Base-by-base conservation (phyloP, 2,113 vertebrate genomes). In the Columbina picui region DNA sequence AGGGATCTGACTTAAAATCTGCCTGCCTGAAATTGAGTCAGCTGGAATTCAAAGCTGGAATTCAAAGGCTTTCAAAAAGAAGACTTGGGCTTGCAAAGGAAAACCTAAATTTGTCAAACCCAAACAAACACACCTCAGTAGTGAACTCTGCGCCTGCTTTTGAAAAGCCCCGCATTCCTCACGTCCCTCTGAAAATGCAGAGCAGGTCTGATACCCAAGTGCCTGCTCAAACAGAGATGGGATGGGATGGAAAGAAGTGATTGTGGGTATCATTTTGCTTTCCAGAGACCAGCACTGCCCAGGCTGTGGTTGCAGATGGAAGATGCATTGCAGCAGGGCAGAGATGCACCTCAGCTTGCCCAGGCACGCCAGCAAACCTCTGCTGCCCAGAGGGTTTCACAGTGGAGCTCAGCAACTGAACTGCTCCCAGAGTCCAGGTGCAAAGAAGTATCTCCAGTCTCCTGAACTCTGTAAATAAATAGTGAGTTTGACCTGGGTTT, bases 1-100 rank as follows among this genome's bases (percentile, higher is more conserved):
- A 76, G 73, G 41, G 94, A 94, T 93, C 77, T 90, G 60, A 90
- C 82, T 94, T 83, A 93, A 95, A 87, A 95, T 70, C 73, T 92
- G 86, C 43, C 79, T 92, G 73, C 56, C 61, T 95, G 90, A 90
- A 97, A 79, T 29, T 87, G 75, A 93, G 67, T 85, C 78, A 83
- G 78, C 65, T 71, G 88, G 67, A 95, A 96, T 86, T 87, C 76
- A 86, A 73, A 92, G 41, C 50, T 89, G 92, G 89, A 95, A 94
- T 90, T 92, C 79, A 77, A 92, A 90, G 47, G 75, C 52, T 87
- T 96, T 92, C 27, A 78, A 81, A 90, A 94, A 77, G 34, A 93
- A 95, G 49, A 39, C 68, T 90, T 0, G 0, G 60, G 8, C 63
- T 94, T 78, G 60, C 56, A 89, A 92, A 84, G 84, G 79, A 95